phyloP scores from a whole-genome alignment of 2,888 invertebrate genomes.

The Hofmannophila pseudospretella region DNA sequence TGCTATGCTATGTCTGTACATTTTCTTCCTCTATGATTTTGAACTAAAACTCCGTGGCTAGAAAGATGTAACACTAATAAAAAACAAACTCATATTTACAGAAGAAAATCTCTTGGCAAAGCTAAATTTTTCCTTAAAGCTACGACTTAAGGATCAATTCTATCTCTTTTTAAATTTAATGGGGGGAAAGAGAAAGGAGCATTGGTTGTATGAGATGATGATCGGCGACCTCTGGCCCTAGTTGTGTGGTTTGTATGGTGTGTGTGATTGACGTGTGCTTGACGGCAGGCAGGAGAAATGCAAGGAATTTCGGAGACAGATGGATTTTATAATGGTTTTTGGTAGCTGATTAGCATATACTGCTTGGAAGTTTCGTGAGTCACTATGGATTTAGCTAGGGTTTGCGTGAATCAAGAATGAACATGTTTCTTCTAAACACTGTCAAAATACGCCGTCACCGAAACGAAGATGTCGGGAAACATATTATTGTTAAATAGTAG shows the following conservation, averaged over 20 bases:
- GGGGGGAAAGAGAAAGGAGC: conserved; percentile 13
- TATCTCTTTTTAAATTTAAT: conserved; percentile 16
- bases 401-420: no score
- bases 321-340: conserved; percentile 20
- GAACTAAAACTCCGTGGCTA: conserved; percentile 41
- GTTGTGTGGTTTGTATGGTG: conserved; percentile 48
- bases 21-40: conserved; percentile 5
- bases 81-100: conserved; percentile 23
- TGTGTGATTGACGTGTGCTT: conserved; percentile 69
- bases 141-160: conserved; percentile 26
- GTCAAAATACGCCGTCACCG: no score
- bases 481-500: no score
- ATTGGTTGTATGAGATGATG: conserved; percentile 43
- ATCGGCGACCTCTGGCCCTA: conserved; percentile 66
- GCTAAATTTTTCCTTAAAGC: conserved; percentile 22
- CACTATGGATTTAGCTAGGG: no score
- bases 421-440: no score
- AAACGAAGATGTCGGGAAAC: no score
- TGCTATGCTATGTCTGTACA: no score
- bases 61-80: conserved; percentile 40
- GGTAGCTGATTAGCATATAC: not conserved
- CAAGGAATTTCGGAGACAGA: conserved; percentile 46
- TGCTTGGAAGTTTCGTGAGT: no score
- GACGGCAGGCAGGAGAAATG: conserved; percentile 59
- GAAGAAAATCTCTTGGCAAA: conserved; percentile 18